phyloP scores from a whole-genome alignment of 2,113 vertebrate species.

The Bubo blakistoni region DNA sequence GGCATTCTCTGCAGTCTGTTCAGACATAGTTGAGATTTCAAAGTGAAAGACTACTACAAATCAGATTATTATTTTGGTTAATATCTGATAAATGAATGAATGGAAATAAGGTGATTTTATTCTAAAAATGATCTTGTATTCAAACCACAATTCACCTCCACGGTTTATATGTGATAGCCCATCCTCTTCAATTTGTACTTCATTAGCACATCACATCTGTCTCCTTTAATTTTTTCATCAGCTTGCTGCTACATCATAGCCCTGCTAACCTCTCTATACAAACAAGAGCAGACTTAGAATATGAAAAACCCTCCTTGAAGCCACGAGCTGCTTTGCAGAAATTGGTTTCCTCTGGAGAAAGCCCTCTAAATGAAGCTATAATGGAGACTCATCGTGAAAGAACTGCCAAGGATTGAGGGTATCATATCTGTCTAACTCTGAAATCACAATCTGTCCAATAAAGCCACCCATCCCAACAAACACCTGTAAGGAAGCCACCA shows the following conservation, averaged over 20 bases:
- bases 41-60: background rate
- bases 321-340: background rate
- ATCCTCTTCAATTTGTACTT: background rate
- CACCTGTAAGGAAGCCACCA: background rate
- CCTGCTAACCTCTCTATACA: background rate
- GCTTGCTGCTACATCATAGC: background rate
- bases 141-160: background rate
- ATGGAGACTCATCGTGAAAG: background rate
- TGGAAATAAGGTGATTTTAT: background rate
- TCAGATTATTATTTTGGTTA: background rate
- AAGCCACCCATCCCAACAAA: background rate
- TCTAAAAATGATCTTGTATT: background rate
- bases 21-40: background rate
- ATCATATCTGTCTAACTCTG: background rate
- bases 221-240: background rate
- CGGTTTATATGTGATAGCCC: background rate
- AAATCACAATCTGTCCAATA: background rate
- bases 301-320: background rate
- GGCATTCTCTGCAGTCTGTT: background rate
- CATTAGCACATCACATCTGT: background rate
- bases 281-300: background rate
- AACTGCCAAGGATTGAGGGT: background rate
- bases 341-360: background rate
- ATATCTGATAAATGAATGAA: background rate
- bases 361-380: background rate